These are phyloP conservation scores for Stomatorhinus ivindoensis DNA, from an alignment of 2,113 vertebrate genomes.

Conservation along the genomic window DNA sequence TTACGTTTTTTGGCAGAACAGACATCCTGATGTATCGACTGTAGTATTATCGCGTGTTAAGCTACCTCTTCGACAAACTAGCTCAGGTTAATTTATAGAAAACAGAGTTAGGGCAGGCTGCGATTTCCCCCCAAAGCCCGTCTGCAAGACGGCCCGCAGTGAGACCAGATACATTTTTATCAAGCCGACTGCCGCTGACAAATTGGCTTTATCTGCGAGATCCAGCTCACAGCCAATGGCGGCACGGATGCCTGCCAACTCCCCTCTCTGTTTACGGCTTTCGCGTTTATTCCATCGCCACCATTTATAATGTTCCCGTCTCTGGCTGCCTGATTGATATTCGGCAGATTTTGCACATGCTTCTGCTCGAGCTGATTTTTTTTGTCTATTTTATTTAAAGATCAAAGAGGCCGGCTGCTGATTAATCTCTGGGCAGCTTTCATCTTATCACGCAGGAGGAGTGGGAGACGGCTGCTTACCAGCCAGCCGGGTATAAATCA, in stretches of 20 bases:
- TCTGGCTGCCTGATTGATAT: constrained; percentile 32
- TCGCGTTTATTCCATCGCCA: constrained; percentile 25
- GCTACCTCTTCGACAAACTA: neutral
- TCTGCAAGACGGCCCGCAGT: neutral
- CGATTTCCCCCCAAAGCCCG: neutral
- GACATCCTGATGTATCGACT: neutral
- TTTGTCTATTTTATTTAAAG: constrained; percentile 65
- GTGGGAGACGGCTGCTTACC: constrained; percentile 41
- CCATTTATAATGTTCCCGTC: constrained; percentile 28
- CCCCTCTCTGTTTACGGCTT: constrained; percentile 19
- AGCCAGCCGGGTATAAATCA: constrained; percentile 49
- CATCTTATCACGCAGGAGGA: constrained; percentile 50
- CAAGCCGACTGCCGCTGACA: neutral
- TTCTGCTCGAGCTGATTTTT: constrained; percentile 47
- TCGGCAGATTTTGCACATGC: constrained; percentile 35
- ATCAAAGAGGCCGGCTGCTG: constrained; percentile 61
- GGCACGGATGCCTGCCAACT: constrained; percentile 7
- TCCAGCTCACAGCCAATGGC: neutral
- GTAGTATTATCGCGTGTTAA: neutral
- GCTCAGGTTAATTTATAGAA: neutral
- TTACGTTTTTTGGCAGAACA: neutral
- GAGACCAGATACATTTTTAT: constrained; percentile 11
- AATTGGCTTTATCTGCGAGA: neutral
- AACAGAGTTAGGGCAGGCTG: neutral
- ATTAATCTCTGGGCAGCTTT: constrained; percentile 63